Base-by-base conservation (phyloP, 2,113 vertebrate species). In the Crypturellus undulatus region DNA sequence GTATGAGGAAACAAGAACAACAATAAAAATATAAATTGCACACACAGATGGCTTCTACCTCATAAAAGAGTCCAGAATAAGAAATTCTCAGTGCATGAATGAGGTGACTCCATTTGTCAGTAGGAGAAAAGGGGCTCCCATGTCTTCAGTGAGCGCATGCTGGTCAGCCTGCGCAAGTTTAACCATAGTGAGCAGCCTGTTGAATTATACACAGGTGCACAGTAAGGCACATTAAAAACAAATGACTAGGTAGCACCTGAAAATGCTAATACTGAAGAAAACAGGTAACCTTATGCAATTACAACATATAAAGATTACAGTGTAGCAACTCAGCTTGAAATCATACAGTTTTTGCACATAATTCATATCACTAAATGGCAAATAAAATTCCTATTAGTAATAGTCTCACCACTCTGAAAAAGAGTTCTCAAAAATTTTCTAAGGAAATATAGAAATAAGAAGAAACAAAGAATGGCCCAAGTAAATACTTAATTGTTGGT, bases 311-410 rank as follows among this genome's bases (percentile, higher is more conserved):
- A 90, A 93, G 93, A 94, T 70, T 51, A 84, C 17, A 80, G 22
- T 73, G n/a, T 63, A 26, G 58, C 81, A 87, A 76, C 22, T 0
- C 54, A 84, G 43, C 40, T 87, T 85, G 49, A 92, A 89, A 85
- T 42, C 70, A 22, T 58, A 89, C 9, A 87, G 38, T 8, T 5
- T 76, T 88, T 43, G n/a, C 17, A 84, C n/a, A 25, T 32, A 94
- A 92, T 91, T 93, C 81, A 80, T 84, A 49, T 2, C 52, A 92
- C 21, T 72, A 90, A 70, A 83, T 32, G 76, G 47, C 68, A 92
- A 92, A 89, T 67, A 4, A 81, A 81, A 81, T 72, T 28, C 43
- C 14, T 77, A 7, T 72, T 84, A 76, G 62, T 83, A 79, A 28
- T 83, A 79, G 32, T 40, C 30, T 3, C 8, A 49, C 19, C 12